Base-by-base conservation (phyloP, 2,113 vertebrate genomes). In the Enhydra lutris region DNA sequence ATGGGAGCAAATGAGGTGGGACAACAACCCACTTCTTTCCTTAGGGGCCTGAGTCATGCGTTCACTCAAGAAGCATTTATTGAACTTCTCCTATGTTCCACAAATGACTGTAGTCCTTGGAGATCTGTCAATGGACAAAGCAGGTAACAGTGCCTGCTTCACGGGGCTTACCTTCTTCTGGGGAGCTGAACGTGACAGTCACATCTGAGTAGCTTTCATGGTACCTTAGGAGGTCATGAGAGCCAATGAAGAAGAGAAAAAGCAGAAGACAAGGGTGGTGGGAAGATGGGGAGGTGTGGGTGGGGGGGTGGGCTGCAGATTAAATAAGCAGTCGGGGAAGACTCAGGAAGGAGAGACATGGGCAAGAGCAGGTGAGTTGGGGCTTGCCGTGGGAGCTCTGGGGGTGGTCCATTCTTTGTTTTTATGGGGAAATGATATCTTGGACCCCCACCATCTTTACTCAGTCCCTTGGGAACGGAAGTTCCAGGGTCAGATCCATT, bases 111-210 rank as follows among this genome's bases (percentile, higher is more conserved):
- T 10, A 34, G 67, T 20, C 18, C 6, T 29, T 34, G 7, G 42
- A 29, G 26, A 21, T 24, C 3, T 23, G 8, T 11, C 42, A 11
- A 1, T 2, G 34, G 47, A 59, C 34, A 20, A 21, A 2, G 8
- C 24, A 1, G 42, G 14, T 0, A 15, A 1, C 13, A 0, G n/a
- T 36, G 2, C 0, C 12, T 47, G 23, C 13, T 3, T 17, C 1
- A 0, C 3, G 50, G 90, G 93, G 7, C 42, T 73, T 29, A 4
- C 6, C 1, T 20, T 65, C 86, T 18, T 11, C 23, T 3, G 6
- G 50, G 79, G 65, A 61, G 15, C 59, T 34, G 39, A 55, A 52
- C 15, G 7, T 17, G 7, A 1, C 8, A 42, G 9, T 17, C 52
- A 21, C 6, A 45, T 14, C 42, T 17, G 24, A n/a, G 47, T 90